phyloP scores from a whole-genome alignment of 2,888 invertebrate species.

The Synanthedon andrenaeformis region DNA sequence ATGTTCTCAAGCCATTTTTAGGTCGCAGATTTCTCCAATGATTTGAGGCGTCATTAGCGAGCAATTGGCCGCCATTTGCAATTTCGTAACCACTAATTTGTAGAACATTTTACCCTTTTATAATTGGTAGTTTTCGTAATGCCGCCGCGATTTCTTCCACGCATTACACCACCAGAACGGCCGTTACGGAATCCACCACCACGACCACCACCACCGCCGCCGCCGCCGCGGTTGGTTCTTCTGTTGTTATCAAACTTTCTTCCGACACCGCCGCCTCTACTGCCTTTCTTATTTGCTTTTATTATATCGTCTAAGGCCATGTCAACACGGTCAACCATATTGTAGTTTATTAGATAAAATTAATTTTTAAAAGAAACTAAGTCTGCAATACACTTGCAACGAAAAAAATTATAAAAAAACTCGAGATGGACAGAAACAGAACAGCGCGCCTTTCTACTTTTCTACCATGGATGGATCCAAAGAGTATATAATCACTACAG shows the following conservation, averaged over 20 bases:
- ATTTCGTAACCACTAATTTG: conserved; percentile 41
- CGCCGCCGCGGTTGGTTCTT: conserved; percentile 51
- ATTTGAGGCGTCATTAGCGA: conserved; percentile 42
- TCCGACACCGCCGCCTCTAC: conserved; percentile 69
- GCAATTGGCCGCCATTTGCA: conserved; percentile 62
- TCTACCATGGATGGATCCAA: too few relatives aligned
- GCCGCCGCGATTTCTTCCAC: conserved; percentile 80
- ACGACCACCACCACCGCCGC: conserved; percentile 53
- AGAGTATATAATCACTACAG: too few relatives aligned
- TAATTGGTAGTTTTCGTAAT: conserved; percentile 74
- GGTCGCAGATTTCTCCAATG: background rate
- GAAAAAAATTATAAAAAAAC: background rate
- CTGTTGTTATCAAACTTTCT: conserved; percentile 52
- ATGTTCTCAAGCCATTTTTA: too few relatives aligned
- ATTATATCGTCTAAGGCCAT: conserved; percentile 98
- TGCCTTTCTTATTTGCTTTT: conserved; percentile 81
- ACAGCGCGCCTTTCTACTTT: background rate
- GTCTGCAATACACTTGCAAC: background rate
- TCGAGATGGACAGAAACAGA: background rate
- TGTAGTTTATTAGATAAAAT: conserved; percentile 21
- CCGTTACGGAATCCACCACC: conserved; percentile 61
- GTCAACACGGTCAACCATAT: conserved; percentile 95
- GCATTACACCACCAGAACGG: conserved; percentile 70
- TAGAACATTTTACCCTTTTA: conserved; percentile 73
- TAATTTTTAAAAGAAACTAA: background rate